These are phyloP conservation scores for Drosophila pallidifrons DNA, from an alignment of 1,140 invertebrate species.

Conservation along the genomic window DNA sequence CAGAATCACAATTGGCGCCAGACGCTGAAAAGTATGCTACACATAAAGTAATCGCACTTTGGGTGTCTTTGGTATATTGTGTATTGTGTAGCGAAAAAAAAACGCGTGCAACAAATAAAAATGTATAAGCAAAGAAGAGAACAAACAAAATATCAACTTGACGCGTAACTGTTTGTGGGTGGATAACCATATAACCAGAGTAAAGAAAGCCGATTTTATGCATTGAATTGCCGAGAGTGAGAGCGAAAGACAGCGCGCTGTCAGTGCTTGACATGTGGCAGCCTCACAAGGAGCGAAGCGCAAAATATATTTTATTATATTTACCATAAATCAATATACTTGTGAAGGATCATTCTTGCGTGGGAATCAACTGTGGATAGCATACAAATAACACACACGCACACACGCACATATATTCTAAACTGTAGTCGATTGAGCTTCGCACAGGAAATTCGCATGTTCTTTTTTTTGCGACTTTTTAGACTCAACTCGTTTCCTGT, in stretches of 20 bases:
- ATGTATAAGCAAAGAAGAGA: neutral
- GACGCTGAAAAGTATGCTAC: conserved; percentile 33
- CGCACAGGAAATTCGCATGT: neutral
- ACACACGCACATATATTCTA: too few species aligned
- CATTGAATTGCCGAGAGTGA: conserved; percentile 16
- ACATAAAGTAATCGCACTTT: conserved; percentile 32
- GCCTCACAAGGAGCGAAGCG: neutral
- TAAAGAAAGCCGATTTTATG: conserved; percentile 13
- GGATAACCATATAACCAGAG: neutral
- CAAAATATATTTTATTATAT: conserved; percentile 18
- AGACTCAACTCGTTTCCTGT: neutral
- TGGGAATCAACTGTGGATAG: neutral
- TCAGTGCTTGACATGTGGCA: neutral
- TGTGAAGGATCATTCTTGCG: neutral
- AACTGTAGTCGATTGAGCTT: neutral
- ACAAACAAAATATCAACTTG: neutral
- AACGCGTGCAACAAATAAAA: conserved; percentile 43
- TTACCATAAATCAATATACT: conserved; percentile 29
- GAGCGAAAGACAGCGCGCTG: neutral
- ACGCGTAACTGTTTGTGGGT: neutral
- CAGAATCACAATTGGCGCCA: conserved; percentile 29
- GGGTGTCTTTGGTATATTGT: conserved; percentile 8
- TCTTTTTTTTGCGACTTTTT: neutral
- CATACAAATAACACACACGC: neutral
- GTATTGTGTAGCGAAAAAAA: neutral